A percentile compares a stretch with the other conserved stretches of the same genome.
Evolutionary conservation across 1,140 invertebrate species (phyloP).

Genomic region (Chelonus insularis): DNA sequence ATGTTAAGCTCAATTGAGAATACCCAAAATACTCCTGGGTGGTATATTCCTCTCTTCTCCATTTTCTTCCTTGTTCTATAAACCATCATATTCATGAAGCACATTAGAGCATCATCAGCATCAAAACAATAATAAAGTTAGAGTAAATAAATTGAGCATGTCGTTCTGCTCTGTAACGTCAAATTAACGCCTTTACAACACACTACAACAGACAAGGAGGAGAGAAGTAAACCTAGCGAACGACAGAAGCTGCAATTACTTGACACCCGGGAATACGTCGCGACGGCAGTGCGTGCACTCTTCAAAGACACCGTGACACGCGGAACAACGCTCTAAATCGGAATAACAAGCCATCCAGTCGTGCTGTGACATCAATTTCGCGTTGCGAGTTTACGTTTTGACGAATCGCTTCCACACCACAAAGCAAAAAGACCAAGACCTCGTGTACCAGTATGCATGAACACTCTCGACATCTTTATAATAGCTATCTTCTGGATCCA

Average conservation of each 20-base stretch:
- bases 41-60: too few species aligned
- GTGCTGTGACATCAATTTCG: conserved; percentile 48
- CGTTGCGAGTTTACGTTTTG: conserved; percentile 45
- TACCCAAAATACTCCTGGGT: too few species aligned
- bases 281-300: not conserved
- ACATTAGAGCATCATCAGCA: too few species aligned
- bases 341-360: conserved; percentile 52
- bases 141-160: conserved; percentile 47
- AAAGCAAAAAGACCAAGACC: not conserved
- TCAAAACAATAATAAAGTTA: conserved; percentile 40
- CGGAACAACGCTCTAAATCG: conserved; percentile 45
- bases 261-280: conserved; percentile 19
- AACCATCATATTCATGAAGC: not conserved
- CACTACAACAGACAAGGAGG: not conserved
- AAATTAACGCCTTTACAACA: conserved; percentile 46
- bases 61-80: too few species aligned
- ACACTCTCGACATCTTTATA: conserved; percentile 25
- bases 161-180: conserved; percentile 47
- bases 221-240: conserved; percentile 9
- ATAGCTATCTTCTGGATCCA: conserved; percentile 20
- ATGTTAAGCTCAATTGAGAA: too few species aligned
- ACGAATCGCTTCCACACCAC: conserved; percentile 40
- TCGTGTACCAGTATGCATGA: conserved; percentile 8
- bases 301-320: conserved; percentile 14
- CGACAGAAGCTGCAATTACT: conserved; percentile 50